phyloP scores from a whole-genome alignment of 2,888 invertebrate species.

The Eupithecia pulchellata region DNA sequence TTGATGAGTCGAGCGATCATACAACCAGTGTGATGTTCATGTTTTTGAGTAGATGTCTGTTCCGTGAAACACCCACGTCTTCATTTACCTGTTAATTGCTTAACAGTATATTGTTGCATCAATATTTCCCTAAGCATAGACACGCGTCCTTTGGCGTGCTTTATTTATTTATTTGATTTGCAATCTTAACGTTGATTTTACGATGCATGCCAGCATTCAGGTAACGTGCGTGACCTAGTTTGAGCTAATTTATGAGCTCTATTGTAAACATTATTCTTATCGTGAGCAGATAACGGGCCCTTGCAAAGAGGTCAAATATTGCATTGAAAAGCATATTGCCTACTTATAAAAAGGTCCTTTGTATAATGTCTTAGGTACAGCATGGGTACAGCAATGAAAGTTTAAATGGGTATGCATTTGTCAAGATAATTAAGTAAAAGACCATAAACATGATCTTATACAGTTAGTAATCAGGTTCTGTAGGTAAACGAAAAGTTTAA shows the following conservation, averaged over 20 bases:
- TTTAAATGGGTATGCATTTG: not conserved
- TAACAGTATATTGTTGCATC: not conserved
- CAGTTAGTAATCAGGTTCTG: not conserved
- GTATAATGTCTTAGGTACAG: not conserved
- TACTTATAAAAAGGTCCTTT: not conserved
- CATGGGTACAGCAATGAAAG: not conserved
- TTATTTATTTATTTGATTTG: not conserved
- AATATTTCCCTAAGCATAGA: slow-evolving; percentile 5
- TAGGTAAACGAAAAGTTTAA: not conserved
- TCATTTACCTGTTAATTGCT: slow-evolving; percentile 11
- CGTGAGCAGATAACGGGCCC: slow-evolving; percentile 11
- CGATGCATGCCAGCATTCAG: slow-evolving; percentile 5
- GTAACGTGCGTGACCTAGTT: slow-evolving; percentile 17
- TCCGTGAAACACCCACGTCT: slow-evolving; percentile 15
- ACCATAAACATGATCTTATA: not conserved
- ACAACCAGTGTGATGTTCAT: not conserved
- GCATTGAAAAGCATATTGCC: not conserved
- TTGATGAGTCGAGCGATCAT: slow-evolving; percentile 1
- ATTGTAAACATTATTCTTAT: slow-evolving; percentile 11
- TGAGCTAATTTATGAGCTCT: slow-evolving; percentile 15
- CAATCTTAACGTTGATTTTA: slow-evolving; percentile 12
- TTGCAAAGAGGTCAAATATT: slow-evolving; percentile 3
- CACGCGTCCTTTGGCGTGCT: slow-evolving; percentile 9
- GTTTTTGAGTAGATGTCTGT: slow-evolving; percentile 9
- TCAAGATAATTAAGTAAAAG: not conserved